Evolutionary conservation across 2,888 invertebrate species (phyloP), one percentile per base, ranked within the genome.

Genomic region (Tortrix viridana): DNA sequence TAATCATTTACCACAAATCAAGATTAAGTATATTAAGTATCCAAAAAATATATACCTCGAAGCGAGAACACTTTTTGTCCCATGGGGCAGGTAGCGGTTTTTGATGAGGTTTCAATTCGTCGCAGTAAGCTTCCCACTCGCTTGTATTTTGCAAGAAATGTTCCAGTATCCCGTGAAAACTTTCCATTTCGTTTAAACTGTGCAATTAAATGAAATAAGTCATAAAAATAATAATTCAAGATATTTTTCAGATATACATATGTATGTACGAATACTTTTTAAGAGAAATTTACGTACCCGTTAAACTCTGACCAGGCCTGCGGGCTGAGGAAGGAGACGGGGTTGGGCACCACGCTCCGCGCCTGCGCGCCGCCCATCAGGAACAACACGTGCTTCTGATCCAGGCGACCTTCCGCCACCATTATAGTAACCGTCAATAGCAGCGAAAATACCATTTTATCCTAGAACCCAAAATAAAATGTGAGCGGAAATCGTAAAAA

Each of bases 401-500:
- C 93, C 56, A 96, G 82, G 47, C 92, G 80, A n/a, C 93, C 89
- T 18, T 94, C 93, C 54, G 94, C 93, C 65, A 94, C 84, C 87
- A 96, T 87, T 67, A 96, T 88, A 75, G 97, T 97, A 37, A 96
- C 92, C 14, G 95, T 93, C 69, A 97, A 87, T 68, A 97, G 83
- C 64, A 97, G 86, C 9, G 97, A 97, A 87, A 98, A 98, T 55
- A 98, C 93, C 57, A 98, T 90, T 88, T 98, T 98, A 84, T 99
- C 98, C 94, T 97, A 77, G 9, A 32, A 23, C 2, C 4, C 4
- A 37, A 22, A 32, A 23, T 43, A 49, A 32, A 32, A 32, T 26
- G 9, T 32, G 32, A 32, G 12, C 32, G 3, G 32, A 32, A 3
- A 32, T 12, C 12, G 3, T 32, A 12, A 12, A 32, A 32, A 32